These are phyloP conservation scores for Spondyliosoma cantharus DNA, from an alignment of 2,797 vertebrate species.

Conservation along the genomic window DNA sequence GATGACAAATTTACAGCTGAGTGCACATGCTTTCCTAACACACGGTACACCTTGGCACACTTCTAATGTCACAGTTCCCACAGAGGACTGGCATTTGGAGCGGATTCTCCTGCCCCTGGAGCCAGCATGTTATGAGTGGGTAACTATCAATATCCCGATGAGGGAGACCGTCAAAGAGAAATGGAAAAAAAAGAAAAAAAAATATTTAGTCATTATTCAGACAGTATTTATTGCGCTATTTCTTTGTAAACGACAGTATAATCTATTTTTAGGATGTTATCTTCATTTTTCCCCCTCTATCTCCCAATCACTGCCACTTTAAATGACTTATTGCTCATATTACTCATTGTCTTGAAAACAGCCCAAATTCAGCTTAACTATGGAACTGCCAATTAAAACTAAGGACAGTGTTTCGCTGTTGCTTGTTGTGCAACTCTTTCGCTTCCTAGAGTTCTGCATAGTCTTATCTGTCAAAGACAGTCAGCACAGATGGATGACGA, in stretches of 20 bases:
- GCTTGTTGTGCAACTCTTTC: conserved; percentile 67
- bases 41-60: conserved; percentile 77
- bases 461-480: conserved; percentile 78
- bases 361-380: conserved; percentile 67
- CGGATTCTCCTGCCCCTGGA: conserved; percentile 73
- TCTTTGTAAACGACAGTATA: conserved; percentile 21
- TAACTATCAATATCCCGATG: conserved; percentile 60
- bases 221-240: conserved; percentile 1
- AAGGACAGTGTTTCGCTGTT: conserved; percentile 50
- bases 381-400: conserved; percentile 79
- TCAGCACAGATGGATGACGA: conserved; percentile 83
- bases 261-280: conserved; percentile 29
- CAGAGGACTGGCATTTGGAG: conserved; percentile 86
- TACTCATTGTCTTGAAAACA: conserved; percentile 64
- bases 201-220: conserved; percentile 26
- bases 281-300: neutral
- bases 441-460: conserved; percentile 63
- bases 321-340: conserved; percentile 53
- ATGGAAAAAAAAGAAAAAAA: conserved; percentile 20
- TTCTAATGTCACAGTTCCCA: conserved; percentile 85
- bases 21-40: conserved; percentile 75
- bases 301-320: conserved; percentile 61
- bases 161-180: conserved; percentile 61
- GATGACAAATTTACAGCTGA: conserved; percentile 77
- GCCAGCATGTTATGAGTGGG: conserved; percentile 66